Evolutionary conservation across 2,888 invertebrate species (phyloP).

Genomic region (Emmelina monodactyla): DNA sequence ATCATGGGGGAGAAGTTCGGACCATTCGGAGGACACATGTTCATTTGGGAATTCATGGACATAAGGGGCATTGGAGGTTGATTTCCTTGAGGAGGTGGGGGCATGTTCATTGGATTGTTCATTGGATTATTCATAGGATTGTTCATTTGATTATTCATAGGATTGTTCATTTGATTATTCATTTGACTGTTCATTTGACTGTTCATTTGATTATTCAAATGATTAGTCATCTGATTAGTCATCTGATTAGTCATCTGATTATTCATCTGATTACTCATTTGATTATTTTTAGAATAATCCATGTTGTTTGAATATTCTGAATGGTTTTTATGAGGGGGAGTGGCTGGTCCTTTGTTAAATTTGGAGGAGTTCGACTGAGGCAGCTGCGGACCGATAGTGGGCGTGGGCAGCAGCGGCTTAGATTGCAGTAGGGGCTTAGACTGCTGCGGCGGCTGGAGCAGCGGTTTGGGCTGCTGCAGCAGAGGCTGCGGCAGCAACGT

Average conservation of each 20-base stretch:
- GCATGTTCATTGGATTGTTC: slow-evolving; percentile 15
- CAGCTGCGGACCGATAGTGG: slow-evolving; percentile 41
- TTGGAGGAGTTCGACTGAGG: slow-evolving; percentile 23
- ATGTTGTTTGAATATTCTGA: slow-evolving; percentile 1
- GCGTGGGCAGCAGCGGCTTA: slow-evolving; percentile 28
- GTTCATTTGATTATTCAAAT: slow-evolving; percentile 3
- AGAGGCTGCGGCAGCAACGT: slow-evolving; percentile 18
- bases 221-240: background rate
- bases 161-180: too few species aligned
- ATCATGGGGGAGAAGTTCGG: slow-evolving; percentile 39
- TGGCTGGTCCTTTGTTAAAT: slow-evolving; percentile 25
- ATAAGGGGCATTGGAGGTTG: slow-evolving; percentile 29
- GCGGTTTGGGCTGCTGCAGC: slow-evolving; percentile 29
- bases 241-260: too few species aligned
- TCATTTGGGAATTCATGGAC: slow-evolving; percentile 50
- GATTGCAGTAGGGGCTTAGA: slow-evolving; percentile 28
- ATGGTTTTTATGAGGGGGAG: slow-evolving; percentile 22
- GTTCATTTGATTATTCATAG: too few species aligned
- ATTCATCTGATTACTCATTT: too few species aligned
- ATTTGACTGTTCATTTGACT: slow-evolving; percentile 20
- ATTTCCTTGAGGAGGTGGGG: too few species aligned
- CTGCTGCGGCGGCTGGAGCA: background rate
- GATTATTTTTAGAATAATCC: too few species aligned
- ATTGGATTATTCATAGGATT: too few species aligned
- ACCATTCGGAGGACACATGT: slow-evolving; percentile 43